Base-by-base conservation (phyloP, 64 coral and sea anemone species). In the Orbicella faveolata region DNA sequence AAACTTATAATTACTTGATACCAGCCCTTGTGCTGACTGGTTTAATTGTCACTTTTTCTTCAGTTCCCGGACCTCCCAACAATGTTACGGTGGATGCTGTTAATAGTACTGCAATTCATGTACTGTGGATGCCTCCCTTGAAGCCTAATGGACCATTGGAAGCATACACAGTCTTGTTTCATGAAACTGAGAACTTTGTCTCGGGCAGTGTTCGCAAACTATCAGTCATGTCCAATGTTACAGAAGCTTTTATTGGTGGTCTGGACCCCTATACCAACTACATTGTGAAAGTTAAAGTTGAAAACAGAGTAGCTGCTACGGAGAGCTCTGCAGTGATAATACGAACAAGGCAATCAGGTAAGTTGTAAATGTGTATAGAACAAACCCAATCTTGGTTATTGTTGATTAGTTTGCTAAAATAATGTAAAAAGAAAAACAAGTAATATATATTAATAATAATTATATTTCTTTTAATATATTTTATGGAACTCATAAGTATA, bases 231-330 rank as follows among this genome's bases (percentile, higher is more conserved):
- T 41, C 75, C 18, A 87, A 92, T 72, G 20, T 87, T 62, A 92
- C 90, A 11, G 52, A 63, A 17, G 61, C 34, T 57, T 19, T 80
- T 3, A 87, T 92, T 92, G 90, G 83, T 30, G 34, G 62, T 18
- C 63, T 92, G 26, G 37, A 67, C n/a, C 83, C 90, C 34, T 92
- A 87, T 74, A 68, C 76, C 2, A 92, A 87, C 83, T 92, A 92
- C 63, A 87, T 75, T 20, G 37, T 92, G 23, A 52, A 81, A 68
- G 90, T 92, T 0, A 79, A 15, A 15, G 90, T 85, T 1, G 0
- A 20, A 15, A 92, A 92, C 64, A 80, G 14, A 19, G 75, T 63
- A 55, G 62, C n/a, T 19, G 1, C 1, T 18, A 34, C 39, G 18
- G 74, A 61, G 6, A 92, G 90, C 78, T 62, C 37, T 57, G 7